Conservation (phyloP, 2,113 vertebrate species). For the Vulpes vulpes region DNA sequence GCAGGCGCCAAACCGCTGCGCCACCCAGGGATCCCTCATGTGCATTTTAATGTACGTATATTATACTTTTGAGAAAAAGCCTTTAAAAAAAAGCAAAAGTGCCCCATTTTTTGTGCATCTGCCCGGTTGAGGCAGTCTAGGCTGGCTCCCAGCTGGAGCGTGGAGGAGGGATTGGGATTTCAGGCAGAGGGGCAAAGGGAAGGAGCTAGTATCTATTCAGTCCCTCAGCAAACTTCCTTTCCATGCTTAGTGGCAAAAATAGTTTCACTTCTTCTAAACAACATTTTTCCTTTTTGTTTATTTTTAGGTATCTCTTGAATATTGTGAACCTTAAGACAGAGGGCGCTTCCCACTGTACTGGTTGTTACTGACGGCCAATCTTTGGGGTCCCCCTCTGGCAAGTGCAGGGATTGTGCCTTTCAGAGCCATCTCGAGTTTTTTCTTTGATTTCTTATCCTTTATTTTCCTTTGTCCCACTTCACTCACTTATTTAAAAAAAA, state of each 20-base stretch:
- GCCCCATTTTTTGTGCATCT: neutral
- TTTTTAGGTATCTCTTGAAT: neutral
- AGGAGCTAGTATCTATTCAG: conserved; percentile 9
- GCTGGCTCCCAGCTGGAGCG: neutral
- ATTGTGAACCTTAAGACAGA: neutral
- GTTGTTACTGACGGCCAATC: neutral
- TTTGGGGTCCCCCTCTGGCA: neutral
- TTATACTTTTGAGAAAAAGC: neutral
- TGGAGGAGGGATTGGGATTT: neutral
- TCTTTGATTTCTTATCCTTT: conserved; percentile 29
- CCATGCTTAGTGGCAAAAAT: neutral
- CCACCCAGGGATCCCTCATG: too few species aligned
- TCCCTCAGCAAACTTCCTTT: neutral
- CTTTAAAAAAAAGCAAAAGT: neutral
- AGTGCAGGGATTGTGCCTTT: neutral
- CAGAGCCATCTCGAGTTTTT: neutral
- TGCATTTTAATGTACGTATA: neutral
- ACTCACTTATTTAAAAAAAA: neutral
- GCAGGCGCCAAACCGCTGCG: too few species aligned
- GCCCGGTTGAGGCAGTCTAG: neutral
- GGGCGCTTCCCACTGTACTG: neutral
- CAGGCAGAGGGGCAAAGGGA: neutral
- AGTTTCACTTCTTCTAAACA: neutral
- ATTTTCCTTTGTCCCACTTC: neutral
- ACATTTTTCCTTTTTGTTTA: neutral